Base-by-base conservation (phyloP, 64 coral and sea anemone genomes). In the Actinia equina region DNA sequence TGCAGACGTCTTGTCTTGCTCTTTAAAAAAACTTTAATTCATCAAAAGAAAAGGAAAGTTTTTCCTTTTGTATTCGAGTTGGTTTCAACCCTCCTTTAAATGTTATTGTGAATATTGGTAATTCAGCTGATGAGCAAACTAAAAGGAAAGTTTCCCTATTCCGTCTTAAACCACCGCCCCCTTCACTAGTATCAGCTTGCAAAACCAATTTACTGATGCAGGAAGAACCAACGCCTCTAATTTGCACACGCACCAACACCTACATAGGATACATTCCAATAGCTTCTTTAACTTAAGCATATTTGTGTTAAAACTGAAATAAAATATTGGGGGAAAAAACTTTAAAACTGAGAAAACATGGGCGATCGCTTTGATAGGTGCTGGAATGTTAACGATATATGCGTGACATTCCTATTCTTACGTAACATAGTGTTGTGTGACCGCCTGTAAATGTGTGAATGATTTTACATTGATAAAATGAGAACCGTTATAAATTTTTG, bases 131-230 rank as follows among this genome's bases (percentile, higher is more conserved):
- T 41, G 69, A 74, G 69, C 26, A 11, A 74, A 14, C 14, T 26
- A 74, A 74, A 74, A 74, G 26, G 69, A 74, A 74, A 74, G 69
- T 41, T 74, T 74, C 69, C 10, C 7, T 65, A 23, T 65, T 65
- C 62, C 62, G 62, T 74, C 26, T 74, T 74, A 74, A 74, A 74
- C 69, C 69, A 27, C 69, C 69, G 69, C 69, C 69, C 63, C 26
- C 69, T 6, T 20, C 19, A 23, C 2, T 65, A 14, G 62, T 65
- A 65, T 65, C 62, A 74, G 69, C 69, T 74, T 27, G 3, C 63
- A 69, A 37, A n/a, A 69, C 63, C 63, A 69, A 25, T 69, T 69
- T 23, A 27, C 26, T 23, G 62, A 23, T 74, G 41, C 69, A 74
- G 69, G 69, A 74, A 74, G 9, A 74, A 18, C 23, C 69, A 74